Conservation (phyloP, 2,797 vertebrate genomes). For the Clarias fuscus region DNA sequence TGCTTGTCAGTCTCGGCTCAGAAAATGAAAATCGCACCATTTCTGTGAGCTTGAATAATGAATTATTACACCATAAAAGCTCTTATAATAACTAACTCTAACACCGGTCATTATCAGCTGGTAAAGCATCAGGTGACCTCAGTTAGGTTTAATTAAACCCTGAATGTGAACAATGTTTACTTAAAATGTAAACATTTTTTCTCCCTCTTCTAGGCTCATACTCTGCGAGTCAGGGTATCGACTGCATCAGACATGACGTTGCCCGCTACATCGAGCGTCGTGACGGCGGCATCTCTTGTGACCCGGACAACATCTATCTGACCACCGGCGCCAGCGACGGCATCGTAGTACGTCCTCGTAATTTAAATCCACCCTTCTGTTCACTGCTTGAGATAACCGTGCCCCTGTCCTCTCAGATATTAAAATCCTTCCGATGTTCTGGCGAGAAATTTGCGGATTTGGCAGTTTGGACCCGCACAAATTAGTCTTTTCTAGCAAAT, state of each 20-base stretch:
- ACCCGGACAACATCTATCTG: slow-evolving; percentile 84
- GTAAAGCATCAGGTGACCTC: neutral
- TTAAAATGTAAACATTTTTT: no score
- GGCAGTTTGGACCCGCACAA: neutral
- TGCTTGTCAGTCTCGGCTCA: neutral
- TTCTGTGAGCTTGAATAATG: neutral
- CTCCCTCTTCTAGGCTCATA: slow-evolving; percentile 77
- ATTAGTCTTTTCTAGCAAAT: neutral
- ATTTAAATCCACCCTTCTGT: neutral
- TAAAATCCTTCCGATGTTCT: neutral
- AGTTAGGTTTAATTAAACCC: neutral
- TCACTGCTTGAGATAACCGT: neutral
- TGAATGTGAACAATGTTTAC: neutral
- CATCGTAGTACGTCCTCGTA: slow-evolving; percentile 77
- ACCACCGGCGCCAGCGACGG: slow-evolving; percentile 88
- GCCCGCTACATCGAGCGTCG: slow-evolving; percentile 81
- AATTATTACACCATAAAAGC: neutral
- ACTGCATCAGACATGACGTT: slow-evolving; percentile 81
- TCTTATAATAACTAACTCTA: neutral
- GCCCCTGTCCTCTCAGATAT: neutral
- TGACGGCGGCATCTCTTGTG: slow-evolving; percentile 80
- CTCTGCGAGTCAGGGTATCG: slow-evolving; percentile 85
- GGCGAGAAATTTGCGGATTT: neutral
- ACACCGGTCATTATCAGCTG: neutral
- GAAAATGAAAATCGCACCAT: neutral